These are phyloP conservation scores for Meiosimyza platycephala DNA, from an alignment of 2,888 invertebrate species.

Conservation along the genomic window DNA sequence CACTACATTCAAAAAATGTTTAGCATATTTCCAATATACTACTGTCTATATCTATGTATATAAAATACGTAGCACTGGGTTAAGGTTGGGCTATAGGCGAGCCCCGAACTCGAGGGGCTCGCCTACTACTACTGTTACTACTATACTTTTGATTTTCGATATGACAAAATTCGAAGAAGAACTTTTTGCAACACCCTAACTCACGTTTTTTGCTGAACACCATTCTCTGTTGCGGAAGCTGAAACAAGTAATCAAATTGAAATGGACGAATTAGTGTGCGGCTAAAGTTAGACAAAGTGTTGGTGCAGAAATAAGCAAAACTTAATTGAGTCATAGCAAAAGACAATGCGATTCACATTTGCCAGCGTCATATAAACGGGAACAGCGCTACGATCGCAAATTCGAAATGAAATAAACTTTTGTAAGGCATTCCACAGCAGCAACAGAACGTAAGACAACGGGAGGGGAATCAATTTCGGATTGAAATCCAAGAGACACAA, in stretches of 20 bases:
- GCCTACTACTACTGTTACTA: too few species aligned
- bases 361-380: neutral
- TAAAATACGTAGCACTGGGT: too few species aligned
- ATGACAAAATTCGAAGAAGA: neutral
- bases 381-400: neutral
- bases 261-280: neutral
- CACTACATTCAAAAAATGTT: too few species aligned
- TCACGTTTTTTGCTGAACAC: too few species aligned
- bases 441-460: neutral
- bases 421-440: neutral
- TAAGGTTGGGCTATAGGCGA: too few species aligned
- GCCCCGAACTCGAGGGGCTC: too few species aligned
- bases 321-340: constrained; percentile 42
- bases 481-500: neutral
- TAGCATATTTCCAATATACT: too few species aligned
- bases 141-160: neutral
- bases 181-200: too few species aligned
- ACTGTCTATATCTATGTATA: too few species aligned
- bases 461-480: too few species aligned
- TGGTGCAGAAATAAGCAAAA: constrained; percentile 3
- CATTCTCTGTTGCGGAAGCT: neutral
- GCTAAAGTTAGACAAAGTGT: constrained; percentile 1
- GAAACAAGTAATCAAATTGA: neutral
- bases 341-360: neutral
- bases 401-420: neutral